Conservation (phyloP, 2,797 vertebrate species). For the Acridotheres tristis region DNA sequence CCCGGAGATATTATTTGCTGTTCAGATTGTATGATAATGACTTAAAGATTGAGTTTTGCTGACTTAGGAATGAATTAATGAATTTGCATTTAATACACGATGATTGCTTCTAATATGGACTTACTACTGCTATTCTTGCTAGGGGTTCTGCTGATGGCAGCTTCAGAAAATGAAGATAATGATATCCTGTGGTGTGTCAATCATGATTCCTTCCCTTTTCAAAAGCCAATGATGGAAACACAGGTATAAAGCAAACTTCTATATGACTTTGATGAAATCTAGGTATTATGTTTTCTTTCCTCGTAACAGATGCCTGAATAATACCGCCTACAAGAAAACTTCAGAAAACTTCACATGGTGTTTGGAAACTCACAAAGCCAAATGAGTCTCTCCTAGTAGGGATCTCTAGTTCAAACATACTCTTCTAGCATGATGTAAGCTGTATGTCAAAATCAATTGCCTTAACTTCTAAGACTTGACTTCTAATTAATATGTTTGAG, state of each 20-base stretch:
- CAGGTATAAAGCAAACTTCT: slow-evolving; percentile 79
- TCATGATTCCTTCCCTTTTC: slow-evolving; percentile 96
- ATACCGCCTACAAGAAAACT: neutral
- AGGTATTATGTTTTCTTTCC: neutral
- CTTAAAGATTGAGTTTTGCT: neutral
- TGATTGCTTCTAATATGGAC: neutral
- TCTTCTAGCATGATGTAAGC: neutral
- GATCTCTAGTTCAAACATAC: neutral
- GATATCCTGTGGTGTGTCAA: slow-evolving; percentile 97
- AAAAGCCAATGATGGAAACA: slow-evolving; percentile 96
- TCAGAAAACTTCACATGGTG: neutral
- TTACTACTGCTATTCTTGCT: neutral
- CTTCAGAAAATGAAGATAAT: slow-evolving; percentile 95
- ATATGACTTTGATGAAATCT: neutral
- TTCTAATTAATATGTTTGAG: neutral
- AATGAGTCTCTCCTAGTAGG: neutral
- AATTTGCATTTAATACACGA: neutral
- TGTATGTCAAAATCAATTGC: neutral
- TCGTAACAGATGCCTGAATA: neutral
- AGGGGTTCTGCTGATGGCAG: slow-evolving; percentile 93
- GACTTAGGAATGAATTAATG: neutral
- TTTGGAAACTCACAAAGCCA: neutral
- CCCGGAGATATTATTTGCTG: neutral
- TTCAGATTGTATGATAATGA: neutral
- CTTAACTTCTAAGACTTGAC: neutral